Conservation (phyloP, 2,888 invertebrate species). For the Nyleta sp. region DNA sequence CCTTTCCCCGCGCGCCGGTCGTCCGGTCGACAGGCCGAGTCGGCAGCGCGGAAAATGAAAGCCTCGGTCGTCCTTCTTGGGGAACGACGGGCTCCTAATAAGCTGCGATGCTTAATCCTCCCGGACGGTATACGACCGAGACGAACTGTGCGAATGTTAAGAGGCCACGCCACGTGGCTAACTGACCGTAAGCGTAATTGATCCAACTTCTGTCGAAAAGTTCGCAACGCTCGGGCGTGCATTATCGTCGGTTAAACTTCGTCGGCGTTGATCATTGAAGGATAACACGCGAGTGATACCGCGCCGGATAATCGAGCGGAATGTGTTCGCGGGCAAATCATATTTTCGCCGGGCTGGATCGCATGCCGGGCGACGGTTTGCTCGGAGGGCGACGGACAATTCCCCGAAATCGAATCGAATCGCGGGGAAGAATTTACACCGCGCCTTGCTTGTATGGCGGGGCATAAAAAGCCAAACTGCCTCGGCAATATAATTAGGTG, state of each 20-base stretch:
- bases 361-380: slow-evolving; percentile 57
- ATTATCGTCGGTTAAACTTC: slow-evolving; percentile 7
- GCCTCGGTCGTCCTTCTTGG: slow-evolving; percentile 57
- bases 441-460: too few species aligned
- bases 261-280: slow-evolving; percentile 2
- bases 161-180: slow-evolving; percentile 13
- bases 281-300: slow-evolving; percentile 21
- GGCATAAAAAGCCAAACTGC: too few species aligned
- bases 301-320: slow-evolving; percentile 12
- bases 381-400: slow-evolving; percentile 46
- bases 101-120: slow-evolving; percentile 72
- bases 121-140: slow-evolving; percentile 46
- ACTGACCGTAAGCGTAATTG: slow-evolving; percentile 32
- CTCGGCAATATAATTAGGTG: too few species aligned
- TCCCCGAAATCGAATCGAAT: slow-evolving; percentile 36
- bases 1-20: too few species aligned
- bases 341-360: slow-evolving; percentile 12
- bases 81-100: slow-evolving; percentile 67
- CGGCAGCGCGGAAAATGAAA: slow-evolving; percentile 76
- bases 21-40: slow-evolving; percentile 67
- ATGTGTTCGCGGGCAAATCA: neutral
- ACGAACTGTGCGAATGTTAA: slow-evolving; percentile 31
- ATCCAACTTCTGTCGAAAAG: slow-evolving; percentile 12
- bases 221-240: slow-evolving; percentile 1
- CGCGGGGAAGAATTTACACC: too few species aligned